phyloP scores from a whole-genome alignment of 2,797 vertebrate species.

The Crossoptilon crossoptilon region DNA sequence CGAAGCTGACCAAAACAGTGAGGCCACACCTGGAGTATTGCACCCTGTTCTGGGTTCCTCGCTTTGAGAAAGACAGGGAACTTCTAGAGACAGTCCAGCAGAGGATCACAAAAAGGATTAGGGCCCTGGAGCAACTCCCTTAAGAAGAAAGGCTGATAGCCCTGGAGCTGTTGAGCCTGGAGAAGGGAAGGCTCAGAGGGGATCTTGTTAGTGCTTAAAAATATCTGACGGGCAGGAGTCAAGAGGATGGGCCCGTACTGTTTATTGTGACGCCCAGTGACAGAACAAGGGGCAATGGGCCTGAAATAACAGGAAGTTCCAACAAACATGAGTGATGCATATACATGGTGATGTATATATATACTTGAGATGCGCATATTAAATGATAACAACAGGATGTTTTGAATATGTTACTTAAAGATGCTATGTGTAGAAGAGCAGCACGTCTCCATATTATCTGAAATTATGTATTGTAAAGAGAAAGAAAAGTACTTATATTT shows the following conservation, averaged over 20 bases:
- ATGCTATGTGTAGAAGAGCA: not conserved
- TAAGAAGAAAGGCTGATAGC: not conserved
- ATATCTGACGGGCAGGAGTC: not conserved
- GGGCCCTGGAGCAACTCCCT: not conserved
- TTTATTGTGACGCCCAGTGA: not conserved
- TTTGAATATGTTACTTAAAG: not conserved
- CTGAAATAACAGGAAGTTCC: too few species aligned
- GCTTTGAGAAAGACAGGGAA: not conserved
- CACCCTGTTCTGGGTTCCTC: not conserved
- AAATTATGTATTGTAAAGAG: too few species aligned
- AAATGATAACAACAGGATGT: not conserved
- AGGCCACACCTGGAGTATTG: not conserved
- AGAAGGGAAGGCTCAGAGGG: not conserved
- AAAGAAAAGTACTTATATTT: not conserved
- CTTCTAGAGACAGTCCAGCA: not conserved
- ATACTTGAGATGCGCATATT: fast-evolving
- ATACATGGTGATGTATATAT: not conserved
- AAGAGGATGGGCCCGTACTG: not conserved
- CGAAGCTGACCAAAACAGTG: not conserved
- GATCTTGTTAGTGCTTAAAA: not conserved
- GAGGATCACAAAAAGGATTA: too few species aligned
- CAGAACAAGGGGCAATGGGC: too few species aligned
- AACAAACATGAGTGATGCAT: too few species aligned
- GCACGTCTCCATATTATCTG: not conserved
- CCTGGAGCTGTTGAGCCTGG: too few species aligned